These are phyloP conservation scores for Peromyscus eremicus DNA, from an alignment of 2,797 vertebrate species.

Conservation along the genomic window DNA sequence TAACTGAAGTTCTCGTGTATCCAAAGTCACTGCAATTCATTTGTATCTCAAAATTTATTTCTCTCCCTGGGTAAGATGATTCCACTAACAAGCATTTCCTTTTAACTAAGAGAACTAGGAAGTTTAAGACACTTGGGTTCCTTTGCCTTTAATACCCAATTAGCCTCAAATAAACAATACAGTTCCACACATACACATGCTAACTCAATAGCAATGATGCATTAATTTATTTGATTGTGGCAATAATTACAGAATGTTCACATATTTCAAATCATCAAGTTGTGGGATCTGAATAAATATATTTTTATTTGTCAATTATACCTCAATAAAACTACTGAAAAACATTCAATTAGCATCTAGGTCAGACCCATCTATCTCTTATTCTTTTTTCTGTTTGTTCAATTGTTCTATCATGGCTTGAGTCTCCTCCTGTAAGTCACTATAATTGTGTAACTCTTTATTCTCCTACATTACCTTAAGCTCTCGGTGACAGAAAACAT, in stretches of 20 bases:
- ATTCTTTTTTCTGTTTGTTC: constrained; percentile 29
- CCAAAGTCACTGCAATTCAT: neutral
- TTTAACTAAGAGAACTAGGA: constrained; percentile 47
- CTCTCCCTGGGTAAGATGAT: neutral
- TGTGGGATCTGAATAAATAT: neutral
- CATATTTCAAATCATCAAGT: neutral
- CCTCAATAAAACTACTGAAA: neutral
- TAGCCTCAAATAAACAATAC: neutral
- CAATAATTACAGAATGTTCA: neutral
- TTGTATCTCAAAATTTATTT: constrained; percentile 48
- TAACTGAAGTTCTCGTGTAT: neutral
- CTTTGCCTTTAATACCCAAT: constrained; percentile 41
- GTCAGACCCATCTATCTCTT: neutral
- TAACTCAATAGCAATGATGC: neutral
- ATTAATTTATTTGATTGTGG: neutral
- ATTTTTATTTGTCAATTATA: constrained; percentile 6
- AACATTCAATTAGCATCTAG: constrained; percentile 39
- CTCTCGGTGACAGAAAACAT: constrained; percentile 45
- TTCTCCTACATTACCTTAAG: constrained; percentile 20
- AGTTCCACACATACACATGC: neutral
- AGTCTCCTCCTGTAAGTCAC: neutral
- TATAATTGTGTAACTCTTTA: neutral
- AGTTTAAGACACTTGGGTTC: neutral
- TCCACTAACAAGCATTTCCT: constrained; percentile 28
- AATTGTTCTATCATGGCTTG: neutral